Conservation (phyloP, 2,888 invertebrate species). For the Lasius fuliginosus region DNA sequence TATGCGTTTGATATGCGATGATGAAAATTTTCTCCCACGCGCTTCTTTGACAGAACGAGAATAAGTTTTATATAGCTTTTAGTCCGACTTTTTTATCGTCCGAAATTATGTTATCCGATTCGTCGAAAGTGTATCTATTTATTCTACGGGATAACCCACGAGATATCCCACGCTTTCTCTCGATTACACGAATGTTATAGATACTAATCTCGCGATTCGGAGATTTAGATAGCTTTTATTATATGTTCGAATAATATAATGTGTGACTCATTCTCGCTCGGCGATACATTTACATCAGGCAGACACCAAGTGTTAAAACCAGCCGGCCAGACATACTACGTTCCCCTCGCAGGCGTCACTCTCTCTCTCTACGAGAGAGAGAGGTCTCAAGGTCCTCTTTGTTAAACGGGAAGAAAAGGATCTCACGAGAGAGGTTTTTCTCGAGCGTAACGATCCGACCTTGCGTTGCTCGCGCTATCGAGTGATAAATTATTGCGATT, state of each 20-base stretch:
- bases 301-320: conserved; percentile 25
- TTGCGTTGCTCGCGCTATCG: background rate
- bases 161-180: background rate
- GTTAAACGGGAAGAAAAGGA: conserved; percentile 42
- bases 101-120: background rate
- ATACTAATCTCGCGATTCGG: background rate
- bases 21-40: background rate
- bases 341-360: conserved; percentile 15
- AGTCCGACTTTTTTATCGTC: background rate
- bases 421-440: conserved; percentile 24
- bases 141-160: background rate
- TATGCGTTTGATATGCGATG: background rate
- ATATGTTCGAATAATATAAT: conserved; percentile 20
- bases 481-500: conserved; percentile 11
- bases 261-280: conserved; percentile 29
- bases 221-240: conserved; percentile 8
- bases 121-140: background rate
- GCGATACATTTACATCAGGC: conserved; percentile 10
- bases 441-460: conserved; percentile 18
- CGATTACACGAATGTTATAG: background rate
- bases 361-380: background rate
- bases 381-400: conserved; percentile 49
- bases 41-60: background rate
- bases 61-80: background rate
- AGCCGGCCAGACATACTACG: background rate